Conservation (phyloP, 2,797 vertebrate species). For the Rhadinocentrus ornatus region DNA sequence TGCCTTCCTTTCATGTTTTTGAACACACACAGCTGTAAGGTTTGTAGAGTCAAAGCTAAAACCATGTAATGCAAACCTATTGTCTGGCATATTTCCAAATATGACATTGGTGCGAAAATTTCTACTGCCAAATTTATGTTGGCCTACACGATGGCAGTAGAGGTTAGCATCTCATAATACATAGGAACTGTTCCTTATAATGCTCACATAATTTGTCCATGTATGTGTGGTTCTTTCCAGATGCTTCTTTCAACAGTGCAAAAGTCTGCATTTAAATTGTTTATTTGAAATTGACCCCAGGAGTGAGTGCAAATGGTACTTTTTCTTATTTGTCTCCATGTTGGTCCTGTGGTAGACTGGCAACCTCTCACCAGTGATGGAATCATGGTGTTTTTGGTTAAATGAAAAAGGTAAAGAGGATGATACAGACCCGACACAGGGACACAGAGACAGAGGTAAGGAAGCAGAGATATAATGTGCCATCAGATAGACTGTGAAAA, state of each 20-base stretch:
- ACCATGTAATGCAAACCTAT: background rate
- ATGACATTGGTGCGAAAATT: background rate
- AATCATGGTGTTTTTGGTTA: too few species aligned
- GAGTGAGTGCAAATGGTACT: too few species aligned
- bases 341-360: too few species aligned
- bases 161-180: background rate
- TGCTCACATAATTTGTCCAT: too few species aligned
- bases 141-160: background rate
- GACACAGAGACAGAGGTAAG: background rate
- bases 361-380: background rate
- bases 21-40: background rate
- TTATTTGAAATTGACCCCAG: too few species aligned
- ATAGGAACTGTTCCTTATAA: too few species aligned
- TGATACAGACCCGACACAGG: background rate
- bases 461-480: conserved; percentile 24
- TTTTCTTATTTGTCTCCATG: too few species aligned
- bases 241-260: too few species aligned
- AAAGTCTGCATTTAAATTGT: too few species aligned
- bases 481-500: conserved; percentile 30
- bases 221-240: too few species aligned
- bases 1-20: background rate
- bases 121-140: background rate
- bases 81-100: background rate
- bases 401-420: background rate
- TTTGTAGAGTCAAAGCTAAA: background rate